Evolutionary conservation across 2,797 vertebrate species (phyloP), one percentile per base, ranked within the genome.

Genomic region (Propithecus perrieri): DNA sequence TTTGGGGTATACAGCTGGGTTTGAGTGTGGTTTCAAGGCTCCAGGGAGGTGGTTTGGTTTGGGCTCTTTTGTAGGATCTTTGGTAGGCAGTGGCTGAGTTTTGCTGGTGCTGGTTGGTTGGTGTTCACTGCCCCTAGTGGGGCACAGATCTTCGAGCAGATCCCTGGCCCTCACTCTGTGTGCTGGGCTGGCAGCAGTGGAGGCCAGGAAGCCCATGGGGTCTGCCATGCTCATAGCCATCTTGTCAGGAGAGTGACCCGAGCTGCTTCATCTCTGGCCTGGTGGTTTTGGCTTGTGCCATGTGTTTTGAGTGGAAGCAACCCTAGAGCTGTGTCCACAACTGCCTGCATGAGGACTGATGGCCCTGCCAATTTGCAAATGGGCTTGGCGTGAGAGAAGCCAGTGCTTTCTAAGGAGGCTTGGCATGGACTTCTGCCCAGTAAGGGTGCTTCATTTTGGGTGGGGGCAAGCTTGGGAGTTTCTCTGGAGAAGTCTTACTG

Each of bases 401-500:
- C 33, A 33, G 11, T 57, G 8, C 11, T 59, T 59, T 86, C 71
- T 57, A 35, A 57, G 78, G 35, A 83, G 41, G 67, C 17, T 69
- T 41, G 74, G 50, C n/a, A 48, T 67, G 48, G 38, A 63, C 17
- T 96, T 96, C 33, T 84, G 35, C 61, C 41, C 33, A 67, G 5
- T 1, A 72, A n/a, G 30, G n/a, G 69, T 12, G 4, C 4, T 75
- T 53, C 50, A 30, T 94, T 90, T 57, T 10, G 38, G 50, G 14
- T 67, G 20, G 67, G 61, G 46, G 20, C 2, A 69, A 91, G 38
- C 74, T 90, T 55, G 17, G 48, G 15, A 53, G 35, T 75, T 76
- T 90, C 85, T 97, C 76, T 84, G 81, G 26, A 76, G 94, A 78
- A 30, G 5, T 35, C 43, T 90, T 61, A 65, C 55, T 48, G 50